Percentiles rank a stretch among this genome's conserved stretches.
Conservation (phyloP, 2,888 invertebrate genomes). For the Pardosa pseudoannulata region DNA sequence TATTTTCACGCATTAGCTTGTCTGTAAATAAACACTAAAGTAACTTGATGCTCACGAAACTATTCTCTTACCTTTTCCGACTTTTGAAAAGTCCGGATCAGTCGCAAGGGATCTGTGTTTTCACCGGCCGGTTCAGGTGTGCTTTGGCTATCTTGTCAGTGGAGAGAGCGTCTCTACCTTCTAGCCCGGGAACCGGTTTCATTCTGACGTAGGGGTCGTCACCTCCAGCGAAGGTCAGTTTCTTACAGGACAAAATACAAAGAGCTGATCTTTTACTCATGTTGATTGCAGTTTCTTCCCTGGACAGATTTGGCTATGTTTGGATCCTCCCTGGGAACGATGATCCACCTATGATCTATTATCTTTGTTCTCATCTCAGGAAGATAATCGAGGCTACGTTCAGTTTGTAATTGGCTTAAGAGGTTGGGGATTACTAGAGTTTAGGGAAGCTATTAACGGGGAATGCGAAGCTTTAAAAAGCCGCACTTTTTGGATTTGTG, state of each 20-base stretch:
- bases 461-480: no score
- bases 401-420: no score
- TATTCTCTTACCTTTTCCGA: no score
- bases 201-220: constrained; percentile 30
- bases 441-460: no score
- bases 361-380: neutral
- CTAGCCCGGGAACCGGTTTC: constrained; percentile 34
- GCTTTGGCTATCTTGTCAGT: constrained; percentile 5
- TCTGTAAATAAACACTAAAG: no score
- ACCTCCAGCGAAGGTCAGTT: constrained; percentile 41
- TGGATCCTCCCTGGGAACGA: neutral
- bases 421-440: no score
- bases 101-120: neutral
- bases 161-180: neutral
- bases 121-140: constrained; percentile 14
- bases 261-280: neutral
- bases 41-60: no score
- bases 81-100: no score
- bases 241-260: constrained; percentile 22
- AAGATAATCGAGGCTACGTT: no score
- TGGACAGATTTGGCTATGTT: neutral
- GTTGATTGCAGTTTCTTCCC: constrained; percentile 9
- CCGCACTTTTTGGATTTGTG: no score
- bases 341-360: no score
- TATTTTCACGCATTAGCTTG: no score